Evolutionary conservation across 2,888 invertebrate species (phyloP), one percentile per base, ranked within the genome.

Genomic region (Tachystola acroxantha): DNA sequence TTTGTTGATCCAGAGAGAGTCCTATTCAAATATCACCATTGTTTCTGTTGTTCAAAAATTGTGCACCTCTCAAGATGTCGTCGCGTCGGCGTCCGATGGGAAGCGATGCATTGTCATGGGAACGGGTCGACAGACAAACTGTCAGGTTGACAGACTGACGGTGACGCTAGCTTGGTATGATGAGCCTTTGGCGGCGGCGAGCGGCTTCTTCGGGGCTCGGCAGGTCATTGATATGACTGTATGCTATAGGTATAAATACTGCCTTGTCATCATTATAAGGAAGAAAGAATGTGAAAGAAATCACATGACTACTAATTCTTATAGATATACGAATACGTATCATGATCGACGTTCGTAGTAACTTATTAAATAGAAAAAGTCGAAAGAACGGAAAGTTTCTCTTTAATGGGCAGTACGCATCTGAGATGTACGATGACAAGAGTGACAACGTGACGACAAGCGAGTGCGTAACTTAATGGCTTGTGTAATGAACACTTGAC

Each of bases 1-100:
- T 70, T 76, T 76, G 78, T 79, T 66, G 69, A 76, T 74, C 74
- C 56, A 68, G 66, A 59, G 63, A 67, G 65, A 66, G 63, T 59
- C 58, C 73, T 68, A 80, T 81, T 78, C 76, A 77, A 75, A 71
- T 50, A 64, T 39, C 46, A 46, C 59, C 54, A 77, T 81, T 81
- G 81, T 81, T 77, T 77, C 65, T 45, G 42, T 46, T 43, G 57
- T 66, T 73, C 68, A 66, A 73, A 71, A 71, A 70, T 64, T 60
- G 58, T 66, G 64, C 68, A 68, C 60, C 64, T 74, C 70, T 75
- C 63, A 61, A 64, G 47, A 53, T 52, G 54, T 50, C 53, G n/a
- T n/a, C n/a, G n/a, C n/a, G n/a, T 16, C 31, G 42, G 33, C 33
- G 45, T 43, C 39, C 35, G 40, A 45, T 45, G 46, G 37, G 39